Conservation (phyloP, 2,888 invertebrate species). For the Andrena dorsata region DNA sequence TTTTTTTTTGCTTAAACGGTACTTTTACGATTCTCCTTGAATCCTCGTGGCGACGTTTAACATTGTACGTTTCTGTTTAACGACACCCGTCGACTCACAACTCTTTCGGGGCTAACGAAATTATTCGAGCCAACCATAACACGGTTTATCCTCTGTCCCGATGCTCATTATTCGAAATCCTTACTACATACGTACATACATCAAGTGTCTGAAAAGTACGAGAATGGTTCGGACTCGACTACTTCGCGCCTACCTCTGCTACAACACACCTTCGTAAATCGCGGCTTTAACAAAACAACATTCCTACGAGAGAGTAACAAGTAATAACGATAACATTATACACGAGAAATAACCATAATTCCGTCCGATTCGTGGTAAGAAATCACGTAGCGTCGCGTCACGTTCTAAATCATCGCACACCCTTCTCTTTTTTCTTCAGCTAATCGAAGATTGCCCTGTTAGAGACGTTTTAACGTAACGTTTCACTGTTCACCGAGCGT, state of each 20-base stretch:
- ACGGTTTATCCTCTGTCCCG: not conserved
- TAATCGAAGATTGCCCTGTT: no score
- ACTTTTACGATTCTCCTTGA: slow-evolving; percentile 35
- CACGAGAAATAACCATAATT: not conserved
- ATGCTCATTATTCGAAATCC: not conserved
- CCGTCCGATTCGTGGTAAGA: slow-evolving; percentile 10
- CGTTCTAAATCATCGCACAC: not conserved
- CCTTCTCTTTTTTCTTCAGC: not conserved
- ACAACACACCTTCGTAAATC: not conserved
- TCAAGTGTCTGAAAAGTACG: not conserved
- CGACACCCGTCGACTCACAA: not conserved
- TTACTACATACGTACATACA: not conserved
- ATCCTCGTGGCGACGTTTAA: slow-evolving; percentile 28
- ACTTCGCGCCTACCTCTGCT: not conserved
- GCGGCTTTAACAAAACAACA: not conserved
- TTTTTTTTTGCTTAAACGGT: slow-evolving; percentile 48
- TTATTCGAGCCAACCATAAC: not conserved
- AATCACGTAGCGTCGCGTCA: not conserved
- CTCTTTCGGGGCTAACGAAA: not conserved
- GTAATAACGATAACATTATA: not conserved
- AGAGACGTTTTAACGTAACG: not conserved
- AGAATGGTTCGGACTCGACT: not conserved
- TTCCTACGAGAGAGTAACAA: slow-evolving; percentile 6
- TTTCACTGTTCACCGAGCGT: not conserved
- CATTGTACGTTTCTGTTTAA: slow-evolving; percentile 9